Evolutionary conservation across 2,113 vertebrate genomes (phyloP).

Genomic region (Myotis brandtii): DNA sequence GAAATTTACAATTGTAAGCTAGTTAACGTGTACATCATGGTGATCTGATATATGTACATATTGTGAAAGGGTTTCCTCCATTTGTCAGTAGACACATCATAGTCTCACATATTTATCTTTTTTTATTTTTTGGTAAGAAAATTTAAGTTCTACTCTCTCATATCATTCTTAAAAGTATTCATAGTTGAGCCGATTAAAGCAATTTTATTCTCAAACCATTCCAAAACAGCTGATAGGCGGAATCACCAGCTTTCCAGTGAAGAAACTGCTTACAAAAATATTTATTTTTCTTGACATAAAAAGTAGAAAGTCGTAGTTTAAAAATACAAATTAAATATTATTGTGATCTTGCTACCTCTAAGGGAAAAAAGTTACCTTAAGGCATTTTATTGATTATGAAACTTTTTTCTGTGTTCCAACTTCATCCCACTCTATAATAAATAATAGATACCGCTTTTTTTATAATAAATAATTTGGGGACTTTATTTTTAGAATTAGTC

Average conservation of each 20-base stretch:
- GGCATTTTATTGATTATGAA: conserved; percentile 73
- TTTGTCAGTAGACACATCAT: not conserved
- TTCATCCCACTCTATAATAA: conserved; percentile 59
- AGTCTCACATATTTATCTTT: not conserved
- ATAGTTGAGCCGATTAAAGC: conserved; percentile 45
- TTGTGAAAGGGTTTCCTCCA: not conserved
- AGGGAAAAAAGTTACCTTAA: conserved; percentile 39
- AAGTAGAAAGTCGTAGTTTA: conserved; percentile 9
- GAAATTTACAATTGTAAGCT: not conserved
- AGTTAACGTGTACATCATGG: not conserved
- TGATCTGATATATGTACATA: not conserved
- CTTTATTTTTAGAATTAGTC: conserved; percentile 57
- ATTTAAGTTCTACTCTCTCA: not conserved
- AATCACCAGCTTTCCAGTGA: not conserved
- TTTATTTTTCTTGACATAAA: conserved; percentile 5
- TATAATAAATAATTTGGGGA: conserved; percentile 68
- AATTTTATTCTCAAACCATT: not conserved
- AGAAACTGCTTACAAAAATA: not conserved
- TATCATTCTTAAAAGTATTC: conserved; percentile 24
- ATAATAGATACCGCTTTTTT: conserved; percentile 69
- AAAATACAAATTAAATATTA: conserved; percentile 67
- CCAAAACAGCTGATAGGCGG: not conserved
- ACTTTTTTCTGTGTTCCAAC: conserved; percentile 9
- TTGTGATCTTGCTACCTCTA: conserved; percentile 51
- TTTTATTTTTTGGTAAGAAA: not conserved